Conservation (phyloP, 2,888 invertebrate genomes). For the Cerastis rubricosa region DNA sequence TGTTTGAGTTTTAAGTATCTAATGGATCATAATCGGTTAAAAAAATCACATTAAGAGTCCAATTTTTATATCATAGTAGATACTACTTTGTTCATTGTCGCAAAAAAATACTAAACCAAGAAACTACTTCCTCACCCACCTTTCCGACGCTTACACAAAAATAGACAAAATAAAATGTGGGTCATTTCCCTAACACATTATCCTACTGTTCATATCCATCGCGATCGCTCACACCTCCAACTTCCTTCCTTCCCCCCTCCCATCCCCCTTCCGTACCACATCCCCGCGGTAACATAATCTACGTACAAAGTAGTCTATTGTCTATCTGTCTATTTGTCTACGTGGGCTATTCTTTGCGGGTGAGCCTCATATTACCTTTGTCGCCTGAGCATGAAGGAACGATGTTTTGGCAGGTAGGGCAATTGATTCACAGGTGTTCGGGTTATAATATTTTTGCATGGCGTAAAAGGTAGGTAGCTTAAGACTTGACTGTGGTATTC, state of each 20-base stretch:
- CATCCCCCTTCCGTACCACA: not conserved
- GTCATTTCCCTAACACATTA: constrained; percentile 19
- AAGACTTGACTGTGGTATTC: not conserved
- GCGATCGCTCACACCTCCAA: constrained; percentile 17
- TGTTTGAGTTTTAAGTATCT: not conserved
- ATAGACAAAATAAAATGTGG: constrained; percentile 8
- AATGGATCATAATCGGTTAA: not conserved
- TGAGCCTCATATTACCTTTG: constrained; percentile 43
- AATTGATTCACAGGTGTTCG: constrained; percentile 28
- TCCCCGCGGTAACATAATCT: constrained; percentile 46
- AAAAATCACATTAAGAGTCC: not conserved
- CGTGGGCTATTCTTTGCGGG: constrained; percentile 34
- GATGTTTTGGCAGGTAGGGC: constrained; percentile 38
- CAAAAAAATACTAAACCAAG: not conserved
- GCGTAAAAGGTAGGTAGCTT: not conserved
- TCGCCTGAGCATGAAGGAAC: constrained; percentile 9
- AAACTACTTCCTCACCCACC: not conserved
- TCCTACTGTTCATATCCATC: constrained; percentile 30
- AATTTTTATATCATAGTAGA: not conserved
- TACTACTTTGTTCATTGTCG: not conserved
- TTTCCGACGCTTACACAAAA: not conserved
- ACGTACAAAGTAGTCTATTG: constrained; percentile 55
- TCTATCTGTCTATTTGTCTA: constrained; percentile 57
- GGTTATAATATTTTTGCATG: constrained; percentile 9
- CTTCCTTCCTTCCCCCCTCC: not conserved